Conservation (phyloP, 2,113 vertebrate genomes). For the Anguilla rostrata region DNA sequence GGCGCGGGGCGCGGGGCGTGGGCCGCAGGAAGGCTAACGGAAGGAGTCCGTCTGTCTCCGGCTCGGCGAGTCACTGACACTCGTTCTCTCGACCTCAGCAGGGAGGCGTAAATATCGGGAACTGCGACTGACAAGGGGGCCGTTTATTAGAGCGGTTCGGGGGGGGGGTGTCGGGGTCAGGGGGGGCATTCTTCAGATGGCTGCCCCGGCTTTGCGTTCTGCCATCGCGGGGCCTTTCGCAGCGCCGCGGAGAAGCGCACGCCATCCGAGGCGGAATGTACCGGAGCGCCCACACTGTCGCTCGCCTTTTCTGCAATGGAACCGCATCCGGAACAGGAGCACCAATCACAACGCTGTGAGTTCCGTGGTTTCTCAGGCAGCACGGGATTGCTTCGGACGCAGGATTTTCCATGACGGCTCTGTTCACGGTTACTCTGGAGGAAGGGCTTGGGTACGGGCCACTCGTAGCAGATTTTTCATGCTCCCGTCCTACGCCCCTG, state of each 20-base stretch:
- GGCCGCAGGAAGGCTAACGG: conserved; percentile 9
- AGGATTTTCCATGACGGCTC: not conserved
- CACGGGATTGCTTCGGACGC: no score
- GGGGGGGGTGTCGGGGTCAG: no score
- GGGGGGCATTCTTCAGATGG: not conserved
- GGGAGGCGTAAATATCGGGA: conserved; percentile 38
- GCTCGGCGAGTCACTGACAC: conserved; percentile 56
- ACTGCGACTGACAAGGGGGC: not conserved
- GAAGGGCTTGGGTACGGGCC: not conserved
- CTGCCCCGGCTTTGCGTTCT: not conserved
- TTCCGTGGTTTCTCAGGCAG: not conserved
- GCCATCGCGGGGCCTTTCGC: not conserved
- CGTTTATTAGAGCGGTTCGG: not conserved
- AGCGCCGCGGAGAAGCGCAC: not conserved
- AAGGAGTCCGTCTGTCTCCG: conserved; percentile 3
- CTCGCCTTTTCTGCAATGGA: not conserved
- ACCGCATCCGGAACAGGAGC: not conserved
- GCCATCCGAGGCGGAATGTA: not conserved
- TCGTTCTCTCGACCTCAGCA: conserved; percentile 50
- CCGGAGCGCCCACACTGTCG: no score
- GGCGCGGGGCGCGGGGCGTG: no score
- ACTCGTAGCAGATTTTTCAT: not conserved
- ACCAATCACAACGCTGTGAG: not conserved
- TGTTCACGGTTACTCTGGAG: not conserved
- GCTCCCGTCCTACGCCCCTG: not conserved